These are phyloP conservation scores for Nomada fucata DNA, from an alignment of 2,888 invertebrate species.

Conservation along the genomic window DNA sequence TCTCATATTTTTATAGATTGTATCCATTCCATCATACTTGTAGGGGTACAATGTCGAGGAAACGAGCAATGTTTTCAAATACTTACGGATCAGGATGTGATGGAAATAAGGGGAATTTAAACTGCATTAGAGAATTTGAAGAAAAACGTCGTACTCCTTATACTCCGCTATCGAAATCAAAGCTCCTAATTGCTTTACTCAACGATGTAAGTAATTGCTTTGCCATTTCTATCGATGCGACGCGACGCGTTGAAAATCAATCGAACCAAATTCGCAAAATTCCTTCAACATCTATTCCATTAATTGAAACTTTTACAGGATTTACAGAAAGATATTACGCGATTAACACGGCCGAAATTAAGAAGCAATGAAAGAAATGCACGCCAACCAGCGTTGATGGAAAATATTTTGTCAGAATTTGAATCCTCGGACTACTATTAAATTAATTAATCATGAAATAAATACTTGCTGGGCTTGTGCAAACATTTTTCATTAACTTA, in stretches of 20 bases:
- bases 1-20: conserved; percentile 26
- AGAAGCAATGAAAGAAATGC: conserved; percentile 37
- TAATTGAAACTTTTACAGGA: conserved; percentile 29
- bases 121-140: conserved; percentile 39
- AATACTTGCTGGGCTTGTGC: conserved; percentile 33
- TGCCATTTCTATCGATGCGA: background rate
- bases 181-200: conserved; percentile 54
- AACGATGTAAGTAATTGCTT: conserved; percentile 45
- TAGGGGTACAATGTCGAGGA: conserved; percentile 63
- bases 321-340: conserved; percentile 27
- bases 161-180: conserved; percentile 51
- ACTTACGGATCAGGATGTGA: conserved; percentile 50
- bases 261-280: background rate
- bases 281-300: background rate
- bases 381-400: conserved; percentile 47
- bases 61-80: conserved; percentile 51
- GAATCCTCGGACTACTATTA: conserved; percentile 61
- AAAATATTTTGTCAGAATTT: conserved; percentile 52
- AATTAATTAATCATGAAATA: conserved; percentile 41
- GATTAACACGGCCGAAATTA: conserved; percentile 33
- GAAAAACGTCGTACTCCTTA: conserved; percentile 35
- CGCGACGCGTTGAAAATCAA: background rate
- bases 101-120: conserved; percentile 24
- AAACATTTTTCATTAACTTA: conserved; percentile 47
- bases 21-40: conserved; percentile 61